Conservation (phyloP, 2,797 vertebrate species). For the Poecile montanus region DNA sequence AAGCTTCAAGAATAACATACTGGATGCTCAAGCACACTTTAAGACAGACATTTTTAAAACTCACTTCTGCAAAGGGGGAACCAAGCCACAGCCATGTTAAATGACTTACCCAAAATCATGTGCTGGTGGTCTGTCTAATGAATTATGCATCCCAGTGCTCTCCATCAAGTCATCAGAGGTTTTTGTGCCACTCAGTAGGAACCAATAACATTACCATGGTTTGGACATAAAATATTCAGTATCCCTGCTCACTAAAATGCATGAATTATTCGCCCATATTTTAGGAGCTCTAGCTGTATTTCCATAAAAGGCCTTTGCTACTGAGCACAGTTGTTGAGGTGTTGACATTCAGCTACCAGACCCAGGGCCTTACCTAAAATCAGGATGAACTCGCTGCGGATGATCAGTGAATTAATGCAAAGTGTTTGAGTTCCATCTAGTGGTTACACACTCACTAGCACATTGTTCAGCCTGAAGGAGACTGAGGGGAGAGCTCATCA, state of each 20-base stretch:
- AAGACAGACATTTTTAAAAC: background rate
- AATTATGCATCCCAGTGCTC: background rate
- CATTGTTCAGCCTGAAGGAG: background rate
- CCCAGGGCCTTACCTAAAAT: background rate
- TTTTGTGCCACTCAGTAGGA: background rate
- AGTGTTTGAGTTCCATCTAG: conserved; percentile 40
- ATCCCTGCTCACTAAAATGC: background rate
- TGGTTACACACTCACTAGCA: background rate
- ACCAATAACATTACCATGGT: background rate
- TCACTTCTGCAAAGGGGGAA: background rate
- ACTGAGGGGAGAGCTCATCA: background rate
- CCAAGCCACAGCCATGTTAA: background rate
- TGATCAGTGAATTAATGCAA: background rate
- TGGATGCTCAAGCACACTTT: background rate
- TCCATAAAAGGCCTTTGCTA: background rate
- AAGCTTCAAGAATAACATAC: background rate
- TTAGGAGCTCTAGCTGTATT: background rate
- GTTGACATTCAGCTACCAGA: background rate
- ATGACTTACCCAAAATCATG: background rate
- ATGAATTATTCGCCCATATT: background rate
- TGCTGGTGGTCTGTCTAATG: background rate
- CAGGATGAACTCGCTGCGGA: background rate
- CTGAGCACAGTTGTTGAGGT: background rate
- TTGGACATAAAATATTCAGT: background rate
- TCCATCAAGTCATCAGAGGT: background rate